phyloP scores from a whole-genome alignment of 2,888 invertebrate species.

The Tiphia femorata region DNA sequence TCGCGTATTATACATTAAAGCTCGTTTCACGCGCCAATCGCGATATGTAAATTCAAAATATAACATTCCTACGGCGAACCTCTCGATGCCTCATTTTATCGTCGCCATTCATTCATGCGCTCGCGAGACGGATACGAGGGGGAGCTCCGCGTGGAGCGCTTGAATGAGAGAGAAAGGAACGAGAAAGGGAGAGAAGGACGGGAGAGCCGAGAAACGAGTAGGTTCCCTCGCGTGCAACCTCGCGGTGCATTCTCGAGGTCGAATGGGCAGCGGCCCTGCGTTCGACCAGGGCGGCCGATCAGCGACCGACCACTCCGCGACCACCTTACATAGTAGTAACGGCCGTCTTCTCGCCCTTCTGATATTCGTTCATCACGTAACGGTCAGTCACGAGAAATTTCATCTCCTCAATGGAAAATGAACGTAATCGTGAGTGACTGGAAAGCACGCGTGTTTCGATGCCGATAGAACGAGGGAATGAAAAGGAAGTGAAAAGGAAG shows the following conservation, averaged over 20 bases:
- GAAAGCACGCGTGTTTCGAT: background rate
- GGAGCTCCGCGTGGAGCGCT: no score
- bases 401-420: no score
- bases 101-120: no score
- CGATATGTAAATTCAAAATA: no score
- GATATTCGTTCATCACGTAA: constrained; percentile 42
- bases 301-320: constrained; percentile 25
- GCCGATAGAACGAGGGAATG: background rate
- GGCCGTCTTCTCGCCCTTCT: no score
- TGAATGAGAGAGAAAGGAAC: constrained; percentile 10
- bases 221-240: constrained; percentile 35
- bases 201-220: background rate
- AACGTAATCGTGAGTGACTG: no score
- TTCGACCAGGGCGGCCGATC: no score
- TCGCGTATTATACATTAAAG: no score
- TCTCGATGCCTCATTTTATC: no score
- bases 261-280: constrained; percentile 29
- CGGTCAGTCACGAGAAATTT: constrained; percentile 46
- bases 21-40: no score
- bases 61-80: no score
- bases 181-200: background rate
- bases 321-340: constrained; percentile 41
- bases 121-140: no score
- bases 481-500: background rate
- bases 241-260: constrained; percentile 32